A percentile compares a stretch with the other conserved stretches of the same genome.
phyloP scores from a whole-genome alignment of 2,797 vertebrate genomes.

The Triplophysa bombifrons region DNA sequence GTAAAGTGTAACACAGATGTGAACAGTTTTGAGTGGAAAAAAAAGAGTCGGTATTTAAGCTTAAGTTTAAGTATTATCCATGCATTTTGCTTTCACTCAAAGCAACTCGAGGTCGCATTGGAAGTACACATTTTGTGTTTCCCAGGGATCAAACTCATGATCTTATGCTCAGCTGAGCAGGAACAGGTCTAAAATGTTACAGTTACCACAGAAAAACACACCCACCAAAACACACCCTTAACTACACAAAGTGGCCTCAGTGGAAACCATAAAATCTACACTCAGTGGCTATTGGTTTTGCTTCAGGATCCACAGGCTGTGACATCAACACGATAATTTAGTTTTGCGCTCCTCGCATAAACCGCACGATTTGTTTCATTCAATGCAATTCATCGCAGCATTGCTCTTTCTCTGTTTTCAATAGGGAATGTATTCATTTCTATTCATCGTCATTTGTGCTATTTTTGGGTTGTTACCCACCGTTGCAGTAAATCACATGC shows the following conservation, averaged over 20 bases:
- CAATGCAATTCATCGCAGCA: background rate
- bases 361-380: background rate
- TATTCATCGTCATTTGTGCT: background rate
- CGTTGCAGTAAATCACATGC: background rate
- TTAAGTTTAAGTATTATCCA: no score
- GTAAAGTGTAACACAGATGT: no score
- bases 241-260: background rate
- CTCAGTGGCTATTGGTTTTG: background rate
- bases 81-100: no score
- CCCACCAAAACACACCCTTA: background rate
- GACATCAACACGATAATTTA: background rate
- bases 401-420: background rate
- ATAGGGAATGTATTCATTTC: no score
- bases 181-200: background rate
- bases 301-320: background rate
- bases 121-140: background rate
- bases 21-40: no score
- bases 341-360: background rate
- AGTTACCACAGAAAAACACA: background rate
- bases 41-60: no score
- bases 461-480: background rate
- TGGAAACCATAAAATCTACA: background rate
- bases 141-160: background rate
- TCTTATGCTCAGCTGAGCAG: background rate
- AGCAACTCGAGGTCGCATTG: no score